These are phyloP conservation scores for Xenentodon cancila DNA, from an alignment of 2,797 vertebrate genomes.

Conservation along the genomic window DNA sequence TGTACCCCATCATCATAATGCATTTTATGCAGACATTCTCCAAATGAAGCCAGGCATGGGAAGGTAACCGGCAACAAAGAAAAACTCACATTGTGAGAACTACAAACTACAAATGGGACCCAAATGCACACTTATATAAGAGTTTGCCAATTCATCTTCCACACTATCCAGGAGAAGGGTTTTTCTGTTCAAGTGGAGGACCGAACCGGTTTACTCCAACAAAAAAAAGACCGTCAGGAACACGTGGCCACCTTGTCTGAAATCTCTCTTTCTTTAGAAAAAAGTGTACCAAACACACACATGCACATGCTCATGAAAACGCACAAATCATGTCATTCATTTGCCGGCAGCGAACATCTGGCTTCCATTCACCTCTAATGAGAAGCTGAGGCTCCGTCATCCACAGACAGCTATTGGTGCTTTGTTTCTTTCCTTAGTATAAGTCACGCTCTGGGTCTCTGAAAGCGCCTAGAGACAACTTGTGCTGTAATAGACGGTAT, in stretches of 20 bases:
- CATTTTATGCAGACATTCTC: too few relatives aligned
- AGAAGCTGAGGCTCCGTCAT: conserved; percentile 54
- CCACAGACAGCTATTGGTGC: conserved; percentile 10
- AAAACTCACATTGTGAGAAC: too few relatives aligned
- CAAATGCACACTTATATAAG: too few relatives aligned
- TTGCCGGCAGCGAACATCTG: conserved; percentile 57
- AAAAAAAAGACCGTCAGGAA: not conserved
- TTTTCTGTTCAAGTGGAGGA: not conserved
- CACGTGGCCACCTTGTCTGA: conserved; percentile 2
- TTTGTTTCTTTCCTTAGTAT: conserved; percentile 34
- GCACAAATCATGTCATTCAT: conserved; percentile 35
- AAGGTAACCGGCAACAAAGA: too few relatives aligned
- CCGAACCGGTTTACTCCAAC: not conserved
- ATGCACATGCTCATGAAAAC: conserved; percentile 8
- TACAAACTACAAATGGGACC: too few relatives aligned
- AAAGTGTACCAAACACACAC: conserved; percentile 5
- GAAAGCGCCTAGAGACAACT: too few relatives aligned
- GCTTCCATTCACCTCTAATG: conserved; percentile 48
- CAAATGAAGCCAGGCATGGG: too few relatives aligned
- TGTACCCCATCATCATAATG: not conserved
- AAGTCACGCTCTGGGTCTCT: too few relatives aligned
- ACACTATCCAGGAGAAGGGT: not conserved
- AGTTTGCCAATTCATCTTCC: too few relatives aligned
- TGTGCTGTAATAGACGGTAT: too few relatives aligned
- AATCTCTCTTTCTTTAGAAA: conserved; percentile 21